Evolutionary conservation across 1,140 invertebrate genomes (phyloP).

Genomic region (Drosophila saltans): DNA sequence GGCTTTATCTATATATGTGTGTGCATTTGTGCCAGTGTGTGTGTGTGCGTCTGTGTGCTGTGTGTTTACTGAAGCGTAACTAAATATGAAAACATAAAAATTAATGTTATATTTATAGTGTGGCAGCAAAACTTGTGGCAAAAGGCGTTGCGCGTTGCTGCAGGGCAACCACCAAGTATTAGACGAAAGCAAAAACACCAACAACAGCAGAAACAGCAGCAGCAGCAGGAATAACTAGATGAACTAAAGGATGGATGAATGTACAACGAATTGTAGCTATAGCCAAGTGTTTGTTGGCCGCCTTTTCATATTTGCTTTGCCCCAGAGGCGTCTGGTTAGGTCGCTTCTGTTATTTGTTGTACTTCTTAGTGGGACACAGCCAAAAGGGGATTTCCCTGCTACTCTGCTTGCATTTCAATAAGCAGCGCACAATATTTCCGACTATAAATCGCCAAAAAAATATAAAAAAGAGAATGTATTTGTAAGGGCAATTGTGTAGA

Average conservation of each 20-base stretch:
- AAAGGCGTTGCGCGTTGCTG: constrained; percentile 66
- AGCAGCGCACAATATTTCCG: constrained; percentile 63
- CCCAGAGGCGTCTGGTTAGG: constrained; percentile 38
- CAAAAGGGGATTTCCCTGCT: constrained; percentile 29
- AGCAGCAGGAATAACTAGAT: neutral
- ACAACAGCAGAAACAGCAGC: constrained; percentile 20
- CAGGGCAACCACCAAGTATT: constrained; percentile 50
- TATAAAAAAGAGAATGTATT: constrained; percentile 27
- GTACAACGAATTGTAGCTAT: constrained; percentile 11
- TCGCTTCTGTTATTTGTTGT: constrained; percentile 48
- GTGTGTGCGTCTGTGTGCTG: constrained; percentile 38
- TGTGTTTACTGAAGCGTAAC: constrained; percentile 71
- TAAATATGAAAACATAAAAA: constrained; percentile 81
- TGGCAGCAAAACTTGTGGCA: constrained; percentile 69
- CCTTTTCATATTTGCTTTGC: constrained; percentile 45
- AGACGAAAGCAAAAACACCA: constrained; percentile 20
- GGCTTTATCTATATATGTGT: constrained; percentile 37
- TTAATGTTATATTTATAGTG: constrained; percentile 82
- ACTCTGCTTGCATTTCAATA: constrained; percentile 71
- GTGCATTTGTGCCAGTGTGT: constrained; percentile 24
- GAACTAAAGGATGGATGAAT: neutral
- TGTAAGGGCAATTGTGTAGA: constrained; percentile 26
- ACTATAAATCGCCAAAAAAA: constrained; percentile 57
- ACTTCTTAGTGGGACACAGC: neutral
- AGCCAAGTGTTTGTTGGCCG: constrained; percentile 55